A percentile compares a stretch with the other conserved stretches of the same genome.
Conservation (phyloP, 2,888 invertebrate species). For the Agapetus fuscipes region DNA sequence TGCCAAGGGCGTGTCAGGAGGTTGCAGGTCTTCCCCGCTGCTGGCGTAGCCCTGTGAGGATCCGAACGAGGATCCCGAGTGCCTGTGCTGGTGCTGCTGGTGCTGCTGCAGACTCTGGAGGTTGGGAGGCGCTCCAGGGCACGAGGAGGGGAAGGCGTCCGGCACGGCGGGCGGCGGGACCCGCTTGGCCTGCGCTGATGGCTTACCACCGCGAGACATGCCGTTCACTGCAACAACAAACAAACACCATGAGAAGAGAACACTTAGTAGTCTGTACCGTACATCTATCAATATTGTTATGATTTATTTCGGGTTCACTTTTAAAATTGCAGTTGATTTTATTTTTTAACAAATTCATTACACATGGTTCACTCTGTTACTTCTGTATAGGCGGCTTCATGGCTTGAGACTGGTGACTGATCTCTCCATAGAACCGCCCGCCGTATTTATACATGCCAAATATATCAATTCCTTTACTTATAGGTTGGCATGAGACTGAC, state of each 20-base stretch:
- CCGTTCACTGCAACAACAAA: constrained; percentile 66
- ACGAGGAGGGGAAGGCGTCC: constrained; percentile 48
- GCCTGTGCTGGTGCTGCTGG: constrained; percentile 35
- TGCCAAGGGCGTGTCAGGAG: constrained; percentile 47
- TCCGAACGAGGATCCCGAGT: constrained; percentile 72
- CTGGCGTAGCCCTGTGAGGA: constrained; percentile 66
- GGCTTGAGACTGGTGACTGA: too few relatives aligned
- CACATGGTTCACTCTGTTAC: too few relatives aligned
- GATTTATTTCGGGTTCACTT: too few relatives aligned
- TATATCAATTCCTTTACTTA: too few relatives aligned
- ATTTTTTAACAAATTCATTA: too few relatives aligned
- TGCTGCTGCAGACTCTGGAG: neutral
- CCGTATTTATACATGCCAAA: too few relatives aligned
- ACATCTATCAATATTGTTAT: too few relatives aligned
- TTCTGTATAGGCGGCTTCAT: too few relatives aligned
- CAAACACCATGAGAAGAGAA: constrained; percentile 20
- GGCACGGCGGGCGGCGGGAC: constrained; percentile 85
- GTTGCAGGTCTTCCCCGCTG: constrained; percentile 63
- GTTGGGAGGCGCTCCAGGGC: constrained; percentile 28
- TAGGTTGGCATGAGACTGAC: too few relatives aligned
- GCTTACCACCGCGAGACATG: constrained; percentile 76
- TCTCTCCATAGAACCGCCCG: too few relatives aligned
- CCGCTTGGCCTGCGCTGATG: constrained; percentile 80
- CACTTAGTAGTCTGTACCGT: too few relatives aligned
- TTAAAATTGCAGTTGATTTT: too few relatives aligned